A percentile compares a stretch with the other conserved stretches of the same genome.
These are phyloP conservation scores for Microcebus ravelobensis DNA, from an alignment of 2,113 vertebrate species.

Conservation along the genomic window DNA sequence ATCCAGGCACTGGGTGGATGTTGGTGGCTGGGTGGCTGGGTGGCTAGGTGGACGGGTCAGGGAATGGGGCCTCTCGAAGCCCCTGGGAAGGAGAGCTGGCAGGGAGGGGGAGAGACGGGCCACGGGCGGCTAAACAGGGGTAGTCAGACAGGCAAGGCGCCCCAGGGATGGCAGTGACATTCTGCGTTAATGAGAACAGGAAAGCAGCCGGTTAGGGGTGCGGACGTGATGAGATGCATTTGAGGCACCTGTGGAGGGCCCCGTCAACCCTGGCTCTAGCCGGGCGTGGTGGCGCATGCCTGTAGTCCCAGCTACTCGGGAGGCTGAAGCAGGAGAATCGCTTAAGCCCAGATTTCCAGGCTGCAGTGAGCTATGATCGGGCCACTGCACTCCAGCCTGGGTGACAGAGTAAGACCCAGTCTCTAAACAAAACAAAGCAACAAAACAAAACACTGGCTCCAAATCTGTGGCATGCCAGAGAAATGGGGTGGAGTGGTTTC, in stretches of 20 bases:
- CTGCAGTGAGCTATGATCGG: too few relatives aligned
- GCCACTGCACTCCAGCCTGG: too few relatives aligned
- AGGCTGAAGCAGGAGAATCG: too few relatives aligned
- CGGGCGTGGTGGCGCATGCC: too few relatives aligned
- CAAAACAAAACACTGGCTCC: background rate
- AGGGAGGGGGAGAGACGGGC: background rate
- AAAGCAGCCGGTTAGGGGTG: accelerated
- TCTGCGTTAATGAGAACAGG: background rate
- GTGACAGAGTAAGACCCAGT: too few relatives aligned
- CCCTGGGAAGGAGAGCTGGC: background rate
- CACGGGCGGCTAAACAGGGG: background rate
- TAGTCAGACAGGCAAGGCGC: background rate
- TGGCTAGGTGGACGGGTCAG: background rate
- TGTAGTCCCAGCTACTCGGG: too few relatives aligned
- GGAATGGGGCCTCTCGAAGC: background rate
- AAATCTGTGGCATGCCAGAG: background rate
- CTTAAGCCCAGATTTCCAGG: too few relatives aligned
- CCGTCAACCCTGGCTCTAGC: background rate
- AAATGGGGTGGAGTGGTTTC: background rate
- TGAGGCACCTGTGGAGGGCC: background rate
- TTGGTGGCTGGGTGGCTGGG: background rate
- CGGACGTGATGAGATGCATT: background rate
- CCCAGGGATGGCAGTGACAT: background rate
- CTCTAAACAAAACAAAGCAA: too few relatives aligned
- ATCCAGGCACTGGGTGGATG: background rate